Evolutionary conservation across 1,140 invertebrate genomes (phyloP).

Genomic region (Kradibia gibbosae): DNA sequence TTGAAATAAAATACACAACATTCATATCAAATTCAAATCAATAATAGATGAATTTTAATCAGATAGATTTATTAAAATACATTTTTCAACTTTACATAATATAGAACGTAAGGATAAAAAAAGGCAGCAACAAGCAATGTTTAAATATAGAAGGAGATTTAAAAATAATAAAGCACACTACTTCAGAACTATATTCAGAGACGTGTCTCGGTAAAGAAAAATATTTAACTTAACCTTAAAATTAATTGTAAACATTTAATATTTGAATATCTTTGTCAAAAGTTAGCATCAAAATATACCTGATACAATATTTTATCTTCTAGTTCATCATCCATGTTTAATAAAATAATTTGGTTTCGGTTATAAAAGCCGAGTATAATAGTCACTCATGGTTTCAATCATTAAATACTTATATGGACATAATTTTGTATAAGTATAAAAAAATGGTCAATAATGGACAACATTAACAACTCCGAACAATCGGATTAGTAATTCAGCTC

Average conservation of each 20-base stretch:
- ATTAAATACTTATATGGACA: background rate
- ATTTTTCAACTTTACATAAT: too few relatives aligned
- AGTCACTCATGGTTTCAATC: background rate
- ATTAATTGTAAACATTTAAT: background rate
- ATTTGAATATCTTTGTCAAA: background rate
- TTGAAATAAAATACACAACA: too few relatives aligned
- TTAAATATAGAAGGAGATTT: background rate
- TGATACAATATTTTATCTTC: slow-evolving; percentile 89
- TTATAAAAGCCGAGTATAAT: background rate
- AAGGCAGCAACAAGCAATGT: background rate
- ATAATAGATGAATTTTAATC: too few relatives aligned
- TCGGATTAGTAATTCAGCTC: too few relatives aligned
- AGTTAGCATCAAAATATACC: slow-evolving; percentile 54
- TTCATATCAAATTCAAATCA: too few relatives aligned
- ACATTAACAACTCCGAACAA: too few relatives aligned
- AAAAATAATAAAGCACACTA: background rate
- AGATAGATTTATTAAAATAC: too few relatives aligned
- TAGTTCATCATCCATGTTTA: slow-evolving; percentile 88
- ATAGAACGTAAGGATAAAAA: too few relatives aligned
- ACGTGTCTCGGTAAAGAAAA: background rate
- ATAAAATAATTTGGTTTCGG: slow-evolving; percentile 42
- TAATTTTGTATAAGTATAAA: too few relatives aligned
- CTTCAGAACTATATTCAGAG: background rate
- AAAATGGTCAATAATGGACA: too few relatives aligned
- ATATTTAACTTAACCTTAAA: slow-evolving; percentile 3